These are phyloP conservation scores for Scolopax mira DNA, from an alignment of 2,113 vertebrate genomes.

Conservation along the genomic window DNA sequence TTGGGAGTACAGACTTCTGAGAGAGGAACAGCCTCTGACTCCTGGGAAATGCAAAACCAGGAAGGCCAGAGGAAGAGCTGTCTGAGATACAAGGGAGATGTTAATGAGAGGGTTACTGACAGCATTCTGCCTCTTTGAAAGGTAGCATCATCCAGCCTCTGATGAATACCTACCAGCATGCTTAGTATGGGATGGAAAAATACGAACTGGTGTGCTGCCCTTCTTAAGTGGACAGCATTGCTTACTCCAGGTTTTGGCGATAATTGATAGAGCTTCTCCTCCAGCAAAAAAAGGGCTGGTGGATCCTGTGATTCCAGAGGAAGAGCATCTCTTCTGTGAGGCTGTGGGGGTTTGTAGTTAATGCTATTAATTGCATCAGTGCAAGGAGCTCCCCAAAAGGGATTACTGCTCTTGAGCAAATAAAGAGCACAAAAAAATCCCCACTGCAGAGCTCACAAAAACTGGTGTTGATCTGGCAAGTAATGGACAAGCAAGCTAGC, in stretches of 20 bases:
- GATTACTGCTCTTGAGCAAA: not conserved
- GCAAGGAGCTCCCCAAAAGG: not conserved
- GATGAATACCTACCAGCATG: not conserved
- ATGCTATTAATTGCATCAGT: not conserved
- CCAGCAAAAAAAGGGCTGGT: not conserved
- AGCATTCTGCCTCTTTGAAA: not conserved
- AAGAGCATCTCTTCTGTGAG: not conserved
- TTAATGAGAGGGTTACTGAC: not conserved
- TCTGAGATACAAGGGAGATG: not conserved
- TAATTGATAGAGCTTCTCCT: not conserved
- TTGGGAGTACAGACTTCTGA: fast-evolving
- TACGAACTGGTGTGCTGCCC: not conserved
- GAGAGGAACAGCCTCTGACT: not conserved
- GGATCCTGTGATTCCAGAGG: not conserved
- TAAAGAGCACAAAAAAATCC: not conserved
- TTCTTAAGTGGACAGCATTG: not conserved
- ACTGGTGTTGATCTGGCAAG: not conserved
- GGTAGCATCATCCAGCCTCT: fast-evolving
- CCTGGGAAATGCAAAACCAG: not conserved
- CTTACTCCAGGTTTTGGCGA: not conserved
- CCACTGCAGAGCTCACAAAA: not conserved
- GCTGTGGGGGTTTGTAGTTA: not conserved
- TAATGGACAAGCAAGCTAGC: not conserved
- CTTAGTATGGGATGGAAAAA: not conserved
- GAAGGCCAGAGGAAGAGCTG: not conserved